Evolutionary conservation across 2,888 invertebrate genomes (phyloP), one percentile per base, ranked within the genome.

Genomic region (Drosophila yooni): DNA sequence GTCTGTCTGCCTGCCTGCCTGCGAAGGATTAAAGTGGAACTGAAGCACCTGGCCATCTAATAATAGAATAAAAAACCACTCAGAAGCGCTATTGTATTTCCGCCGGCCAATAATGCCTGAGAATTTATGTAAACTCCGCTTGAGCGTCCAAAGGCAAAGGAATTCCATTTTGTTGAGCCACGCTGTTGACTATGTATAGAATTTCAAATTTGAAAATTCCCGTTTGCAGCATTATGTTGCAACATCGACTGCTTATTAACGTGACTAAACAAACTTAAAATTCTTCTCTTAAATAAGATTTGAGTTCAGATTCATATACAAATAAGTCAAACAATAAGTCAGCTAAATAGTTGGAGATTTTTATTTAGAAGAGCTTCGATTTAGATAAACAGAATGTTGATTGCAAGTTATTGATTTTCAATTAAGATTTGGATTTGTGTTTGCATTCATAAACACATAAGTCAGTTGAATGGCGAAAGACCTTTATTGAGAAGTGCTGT

Each of bases 41-140:
- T 53, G 51, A 56, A 48, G 67, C 76, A 83, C 72, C 76, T 79
- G 76, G 43, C 59, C 34, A 18, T 29, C 48, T 59, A 56, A 66
- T 40, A 66, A 56, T 33, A 56, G 54, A 40, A 29, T 21, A 33
- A 34, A 61, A 46, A 48, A 4, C 34, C 65, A 69, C 70, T 61
- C 50, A 40, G 51, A 43, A 25, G 21, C 25, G 43, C 60, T 51
- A 38, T 64, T 79, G 52, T 63, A 61, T 48, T 70, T 70, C 61
- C 74, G 38, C 18, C 50, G 78, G 54, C 64, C 70, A 70, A 34
- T 29, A 80, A 56, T 70, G 54, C 67, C 34, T 33, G 48, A 2
- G 60, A 70, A 79, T 62, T n/a, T 61, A 59, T 60, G 54, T 43
- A 51, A 56, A 31, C 66, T 50, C 13, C 38, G 5, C 31, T 27